Conservation (phyloP, 2,888 invertebrate species). For the Sphaeridia pumilis region DNA sequence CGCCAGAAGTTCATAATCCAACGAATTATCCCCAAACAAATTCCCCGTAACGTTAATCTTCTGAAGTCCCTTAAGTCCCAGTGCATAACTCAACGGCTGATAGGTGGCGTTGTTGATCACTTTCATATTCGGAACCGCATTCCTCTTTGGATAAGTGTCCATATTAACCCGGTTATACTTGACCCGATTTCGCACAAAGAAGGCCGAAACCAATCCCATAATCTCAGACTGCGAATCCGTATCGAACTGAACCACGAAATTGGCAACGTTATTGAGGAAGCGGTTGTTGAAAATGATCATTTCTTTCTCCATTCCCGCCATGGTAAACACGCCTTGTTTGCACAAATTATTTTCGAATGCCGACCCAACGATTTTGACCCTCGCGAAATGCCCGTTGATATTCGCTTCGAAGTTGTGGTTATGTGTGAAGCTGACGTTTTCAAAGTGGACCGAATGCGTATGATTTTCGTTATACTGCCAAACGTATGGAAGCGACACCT, state of each 20-base stretch:
- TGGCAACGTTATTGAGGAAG: slow-evolving; percentile 66
- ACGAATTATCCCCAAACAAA: slow-evolving; percentile 65
- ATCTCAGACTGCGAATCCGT: slow-evolving; percentile 90
- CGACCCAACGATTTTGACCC: slow-evolving; percentile 74
- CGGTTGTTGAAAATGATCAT: slow-evolving; percentile 68
- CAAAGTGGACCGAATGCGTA: slow-evolving; percentile 77
- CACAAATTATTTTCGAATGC: slow-evolving; percentile 75
- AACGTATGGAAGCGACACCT: slow-evolving; percentile 80
- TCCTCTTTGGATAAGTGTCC: slow-evolving; percentile 17
- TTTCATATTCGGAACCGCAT: slow-evolving; percentile 36
- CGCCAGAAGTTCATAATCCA: slow-evolving; percentile 83
- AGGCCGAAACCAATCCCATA: slow-evolving; percentile 67
- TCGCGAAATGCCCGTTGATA: slow-evolving; percentile 87
- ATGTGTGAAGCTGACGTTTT: slow-evolving; percentile 73
- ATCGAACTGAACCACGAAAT: slow-evolving; percentile 72
- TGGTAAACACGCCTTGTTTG: slow-evolving; percentile 60
- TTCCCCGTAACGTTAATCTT: slow-evolving; percentile 83
- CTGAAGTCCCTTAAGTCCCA: slow-evolving; percentile 88
- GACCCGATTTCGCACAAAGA: slow-evolving; percentile 64
- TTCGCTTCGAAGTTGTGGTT: slow-evolving; percentile 74
- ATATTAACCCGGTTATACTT: slow-evolving; percentile 49
- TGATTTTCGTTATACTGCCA: slow-evolving; percentile 92
- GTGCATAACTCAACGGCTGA: slow-evolving; percentile 61
- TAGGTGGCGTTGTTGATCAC: slow-evolving; percentile 37
- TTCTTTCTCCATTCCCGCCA: slow-evolving; percentile 94